A percentile compares a stretch with the other conserved stretches of the same genome.
These are phyloP conservation scores for Phainopepla nitens DNA, from an alignment of 2,113 vertebrate species.

Conservation along the genomic window DNA sequence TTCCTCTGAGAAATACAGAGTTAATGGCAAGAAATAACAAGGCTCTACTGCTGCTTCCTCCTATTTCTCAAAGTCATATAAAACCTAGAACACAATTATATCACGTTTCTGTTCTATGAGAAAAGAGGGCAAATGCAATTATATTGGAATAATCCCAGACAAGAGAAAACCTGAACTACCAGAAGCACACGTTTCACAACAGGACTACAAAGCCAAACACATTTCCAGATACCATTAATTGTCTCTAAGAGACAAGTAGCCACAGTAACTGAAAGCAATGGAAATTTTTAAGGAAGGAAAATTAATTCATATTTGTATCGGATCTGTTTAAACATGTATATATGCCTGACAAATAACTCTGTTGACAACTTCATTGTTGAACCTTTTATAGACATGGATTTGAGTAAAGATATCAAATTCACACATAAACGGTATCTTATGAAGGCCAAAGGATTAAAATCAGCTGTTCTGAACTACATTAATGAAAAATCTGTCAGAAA, in stretches of 20 bases:
- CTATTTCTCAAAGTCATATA: not conserved
- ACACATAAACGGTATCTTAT: not conserved
- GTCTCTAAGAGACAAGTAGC: not conserved
- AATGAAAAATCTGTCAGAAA: not conserved
- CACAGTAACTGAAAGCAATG: not conserved
- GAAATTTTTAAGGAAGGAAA: not conserved
- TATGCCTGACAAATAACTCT: not conserved
- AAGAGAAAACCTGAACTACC: constrained; percentile 40
- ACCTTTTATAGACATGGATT: not conserved
- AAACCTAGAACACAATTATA: not conserved
- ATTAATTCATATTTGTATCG: not conserved
- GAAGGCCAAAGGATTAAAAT: not conserved
- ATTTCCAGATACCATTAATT: not conserved
- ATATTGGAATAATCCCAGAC: not conserved
- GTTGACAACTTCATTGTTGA: not conserved
- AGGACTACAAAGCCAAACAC: not conserved
- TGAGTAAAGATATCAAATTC: not conserved
- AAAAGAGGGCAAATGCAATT: not conserved
- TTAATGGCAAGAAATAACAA: not conserved
- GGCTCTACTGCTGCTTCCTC: not conserved
- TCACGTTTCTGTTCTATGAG: not conserved
- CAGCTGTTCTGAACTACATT: not conserved
- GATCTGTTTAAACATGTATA: not conserved
- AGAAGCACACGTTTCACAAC: not conserved
- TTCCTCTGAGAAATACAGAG: not conserved